These are phyloP conservation scores for Vireo altiloquus DNA, from an alignment of 2,113 vertebrate genomes.

Conservation along the genomic window DNA sequence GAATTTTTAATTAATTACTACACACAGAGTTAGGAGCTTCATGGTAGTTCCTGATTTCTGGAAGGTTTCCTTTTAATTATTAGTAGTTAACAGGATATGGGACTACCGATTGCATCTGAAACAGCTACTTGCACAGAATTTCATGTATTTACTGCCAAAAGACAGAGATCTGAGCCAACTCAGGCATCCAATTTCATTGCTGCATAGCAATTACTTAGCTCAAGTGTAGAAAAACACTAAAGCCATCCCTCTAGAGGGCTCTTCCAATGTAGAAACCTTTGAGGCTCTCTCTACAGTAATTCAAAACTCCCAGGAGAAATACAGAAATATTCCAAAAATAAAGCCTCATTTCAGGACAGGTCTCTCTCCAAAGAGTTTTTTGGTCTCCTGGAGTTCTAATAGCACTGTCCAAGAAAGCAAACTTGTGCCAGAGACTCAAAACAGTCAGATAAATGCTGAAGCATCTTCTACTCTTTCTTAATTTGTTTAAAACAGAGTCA, in stretches of 20 bases:
- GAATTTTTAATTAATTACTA: background rate
- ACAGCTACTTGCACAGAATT: background rate
- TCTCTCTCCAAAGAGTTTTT: background rate
- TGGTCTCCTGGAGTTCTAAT: background rate
- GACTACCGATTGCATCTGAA: background rate
- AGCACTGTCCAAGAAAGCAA: background rate
- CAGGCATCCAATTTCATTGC: background rate
- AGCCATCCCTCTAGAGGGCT: background rate
- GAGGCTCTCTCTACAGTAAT: background rate
- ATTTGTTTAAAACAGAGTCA: background rate
- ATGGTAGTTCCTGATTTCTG: background rate
- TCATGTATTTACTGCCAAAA: slow-evolving; percentile 3
- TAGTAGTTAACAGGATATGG: background rate
- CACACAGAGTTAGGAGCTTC: background rate
- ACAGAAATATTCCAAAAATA: background rate
- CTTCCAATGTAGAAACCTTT: background rate
- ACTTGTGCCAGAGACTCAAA: background rate
- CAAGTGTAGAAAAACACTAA: slow-evolving; percentile 7
- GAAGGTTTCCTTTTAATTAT: slow-evolving; percentile 1
- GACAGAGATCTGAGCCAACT: background rate
- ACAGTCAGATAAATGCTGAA: background rate
- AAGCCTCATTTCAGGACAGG: background rate
- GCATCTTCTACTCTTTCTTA: background rate
- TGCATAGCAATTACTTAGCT: slow-evolving; percentile 11
- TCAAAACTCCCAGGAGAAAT: slow-evolving; percentile 14